Percentiles rank a stretch among this genome's conserved stretches.
Evolutionary conservation across 2,797 vertebrate species (phyloP).

Genomic region (Pseudotriccus pelzelni): DNA sequence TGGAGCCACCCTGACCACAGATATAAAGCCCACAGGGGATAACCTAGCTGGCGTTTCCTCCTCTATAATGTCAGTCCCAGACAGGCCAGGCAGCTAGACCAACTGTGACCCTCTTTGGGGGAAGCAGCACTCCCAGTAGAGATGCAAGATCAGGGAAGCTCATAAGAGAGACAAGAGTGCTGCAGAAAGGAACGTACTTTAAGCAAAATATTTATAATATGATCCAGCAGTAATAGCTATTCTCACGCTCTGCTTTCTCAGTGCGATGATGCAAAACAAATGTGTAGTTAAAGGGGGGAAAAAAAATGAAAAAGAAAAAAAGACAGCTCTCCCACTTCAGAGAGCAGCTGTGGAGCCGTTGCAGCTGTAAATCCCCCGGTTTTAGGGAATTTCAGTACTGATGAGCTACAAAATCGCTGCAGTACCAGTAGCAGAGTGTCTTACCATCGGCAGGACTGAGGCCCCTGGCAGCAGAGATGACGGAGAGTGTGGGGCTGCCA

Average conservation of each 20-base stretch:
- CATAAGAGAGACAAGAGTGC: neutral
- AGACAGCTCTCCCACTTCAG: slow-evolving; percentile 54
- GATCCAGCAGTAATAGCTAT: slow-evolving; percentile 59
- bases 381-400: neutral
- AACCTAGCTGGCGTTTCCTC: neutral
- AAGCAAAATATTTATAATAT: slow-evolving; percentile 72
- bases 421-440: slow-evolving; percentile 14
- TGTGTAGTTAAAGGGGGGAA: slow-evolving; percentile 14
- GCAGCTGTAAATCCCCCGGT: neutral
- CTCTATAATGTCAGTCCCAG: neutral
- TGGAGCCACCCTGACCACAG: neutral
- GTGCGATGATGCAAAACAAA: slow-evolving; percentile 68
- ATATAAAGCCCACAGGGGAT: neutral
- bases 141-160: neutral
- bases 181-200: slow-evolving; percentile 38
- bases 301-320: neutral
- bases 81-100: neutral
- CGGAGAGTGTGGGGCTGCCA: slow-evolving; percentile 91
- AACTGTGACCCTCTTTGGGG: neutral
- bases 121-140: neutral
- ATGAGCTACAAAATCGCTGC: neutral
- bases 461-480: slow-evolving; percentile 94
- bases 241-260: slow-evolving; percentile 70
- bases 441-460: slow-evolving; percentile 95
- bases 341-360: slow-evolving; percentile 19